Percentiles rank a stretch among this genome's conserved stretches.
Evolutionary conservation across 2,113 vertebrate genomes (phyloP).

Genomic region (Vulpes ferrilata): DNA sequence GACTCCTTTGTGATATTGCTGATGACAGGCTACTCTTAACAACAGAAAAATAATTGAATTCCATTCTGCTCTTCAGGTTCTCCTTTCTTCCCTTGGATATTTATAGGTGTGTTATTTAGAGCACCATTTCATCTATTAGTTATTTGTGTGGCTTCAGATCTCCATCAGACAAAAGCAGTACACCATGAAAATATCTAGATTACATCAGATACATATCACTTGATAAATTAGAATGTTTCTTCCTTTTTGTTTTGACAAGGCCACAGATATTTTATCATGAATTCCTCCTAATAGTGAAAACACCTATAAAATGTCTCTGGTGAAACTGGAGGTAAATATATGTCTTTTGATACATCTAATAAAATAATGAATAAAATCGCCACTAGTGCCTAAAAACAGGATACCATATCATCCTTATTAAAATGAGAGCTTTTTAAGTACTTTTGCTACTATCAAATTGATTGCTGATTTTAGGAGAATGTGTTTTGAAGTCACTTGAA

Average conservation of each 20-base stretch:
- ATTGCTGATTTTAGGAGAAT: neutral
- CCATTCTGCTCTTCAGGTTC: neutral
- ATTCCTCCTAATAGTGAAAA: conserved; percentile 17
- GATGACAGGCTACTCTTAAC: neutral
- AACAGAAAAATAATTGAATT: conserved; percentile 67
- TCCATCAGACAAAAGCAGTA: conserved; percentile 6
- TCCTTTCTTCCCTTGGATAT: conserved; percentile 49
- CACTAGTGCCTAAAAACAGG: neutral
- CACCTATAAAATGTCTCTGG: neutral
- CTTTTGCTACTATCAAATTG: neutral
- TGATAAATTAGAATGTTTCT: neutral
- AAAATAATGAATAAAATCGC: neutral
- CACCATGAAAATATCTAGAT: neutral
- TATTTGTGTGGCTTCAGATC: conserved; percentile 55
- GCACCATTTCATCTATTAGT: conserved; percentile 37
- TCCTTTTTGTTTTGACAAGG: conserved; percentile 17
- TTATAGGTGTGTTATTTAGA: conserved; percentile 60
- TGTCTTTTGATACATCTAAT: neutral
- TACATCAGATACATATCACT: neutral
- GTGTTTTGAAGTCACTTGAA: neutral
- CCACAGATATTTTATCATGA: neutral
- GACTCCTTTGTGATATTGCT: conserved; percentile 26
- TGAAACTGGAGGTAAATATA: neutral
- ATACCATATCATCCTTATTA: neutral
- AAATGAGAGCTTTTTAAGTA: neutral